Evolutionary conservation across 2,888 invertebrate genomes (phyloP), one percentile per base, ranked within the genome.

Genomic region (Sturmia bella): DNA sequence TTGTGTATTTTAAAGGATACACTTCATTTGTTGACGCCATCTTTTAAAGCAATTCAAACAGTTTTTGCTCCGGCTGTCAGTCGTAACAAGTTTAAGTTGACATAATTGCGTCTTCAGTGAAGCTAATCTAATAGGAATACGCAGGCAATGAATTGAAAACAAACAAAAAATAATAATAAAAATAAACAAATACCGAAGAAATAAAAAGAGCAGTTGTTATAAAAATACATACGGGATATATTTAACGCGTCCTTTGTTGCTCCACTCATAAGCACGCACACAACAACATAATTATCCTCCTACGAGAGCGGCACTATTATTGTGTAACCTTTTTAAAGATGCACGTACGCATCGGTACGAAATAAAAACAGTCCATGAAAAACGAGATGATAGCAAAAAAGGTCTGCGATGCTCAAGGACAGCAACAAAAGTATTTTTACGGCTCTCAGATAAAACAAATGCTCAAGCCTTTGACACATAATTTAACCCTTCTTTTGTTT

Each of bases 61-160:
- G 37, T 45, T 32, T 61, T 56, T 72, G 19, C 39, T 48, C 56
- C 54, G 50, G 37, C 37, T 45, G 32, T 6, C 24, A 50, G 0
- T 50, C 13, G 21, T 15, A 6, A 37, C 50, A 56, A 19, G 54
- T 52, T 15, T 24, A 61, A 45, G 43, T 63, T 79, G 52, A 79
- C 59, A 59, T 39, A 73, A 78, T 57, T 57, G 64, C 68, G 59
- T 59, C 64, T 59, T 64, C 61, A 82, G 41, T 78, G 82, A 70
- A 82, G 78, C 78, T 24, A 74, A 82, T 74, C 77, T 77, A 78
- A 82, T 82, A 32, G 77, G 48, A 57, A 64, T 50, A 73, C 37
- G 45, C 57, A 77, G 11, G 50, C 74, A 80, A 69, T 69, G 74
- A 74, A 74, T 72, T 48, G 73, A 70, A 79, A 79, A 73, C 21